phyloP scores from a whole-genome alignment of 2,113 vertebrate species.

The Orthochromis indermauri region DNA sequence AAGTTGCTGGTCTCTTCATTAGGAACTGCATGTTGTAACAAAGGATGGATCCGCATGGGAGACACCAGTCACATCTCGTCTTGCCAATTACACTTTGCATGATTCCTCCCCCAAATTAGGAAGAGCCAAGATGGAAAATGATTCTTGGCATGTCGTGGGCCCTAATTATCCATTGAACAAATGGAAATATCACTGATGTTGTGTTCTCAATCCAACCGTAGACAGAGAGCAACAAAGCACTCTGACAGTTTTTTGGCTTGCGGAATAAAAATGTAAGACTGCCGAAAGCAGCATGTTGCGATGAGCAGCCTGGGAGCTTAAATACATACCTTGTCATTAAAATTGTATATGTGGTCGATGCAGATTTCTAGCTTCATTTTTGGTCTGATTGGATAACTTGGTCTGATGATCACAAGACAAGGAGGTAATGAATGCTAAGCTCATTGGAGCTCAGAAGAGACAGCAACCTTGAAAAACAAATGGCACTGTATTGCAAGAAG shows the following conservation, averaged over 20 bases:
- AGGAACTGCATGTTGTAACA: conserved; percentile 44
- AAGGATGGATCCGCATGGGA: conserved; percentile 46
- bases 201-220: conserved; percentile 54
- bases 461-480: conserved; percentile 19
- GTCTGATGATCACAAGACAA: not conserved
- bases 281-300: not conserved
- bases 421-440: not conserved
- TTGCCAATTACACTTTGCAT: conserved; percentile 75
- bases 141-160: conserved; percentile 74
- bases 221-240: conserved; percentile 34
- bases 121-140: conserved; percentile 71
- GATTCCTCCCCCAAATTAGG: conserved; percentile 75
- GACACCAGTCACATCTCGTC: conserved; percentile 51
- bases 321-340: conserved; percentile 24
- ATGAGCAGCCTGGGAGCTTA: not conserved
- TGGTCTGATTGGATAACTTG: not conserved
- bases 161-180: conserved; percentile 76
- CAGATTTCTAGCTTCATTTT: not conserved
- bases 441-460: not conserved
- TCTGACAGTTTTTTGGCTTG: conserved; percentile 52
- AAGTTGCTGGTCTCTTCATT: conserved; percentile 47
- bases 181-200: conserved; percentile 70
- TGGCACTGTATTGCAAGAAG: not conserved
- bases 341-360: conserved; percentile 2
- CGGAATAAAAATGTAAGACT: not conserved